Percentiles rank a stretch among this genome's conserved stretches.
Evolutionary conservation across 2,888 invertebrate species (phyloP).

Genomic region (Altica lythri): DNA sequence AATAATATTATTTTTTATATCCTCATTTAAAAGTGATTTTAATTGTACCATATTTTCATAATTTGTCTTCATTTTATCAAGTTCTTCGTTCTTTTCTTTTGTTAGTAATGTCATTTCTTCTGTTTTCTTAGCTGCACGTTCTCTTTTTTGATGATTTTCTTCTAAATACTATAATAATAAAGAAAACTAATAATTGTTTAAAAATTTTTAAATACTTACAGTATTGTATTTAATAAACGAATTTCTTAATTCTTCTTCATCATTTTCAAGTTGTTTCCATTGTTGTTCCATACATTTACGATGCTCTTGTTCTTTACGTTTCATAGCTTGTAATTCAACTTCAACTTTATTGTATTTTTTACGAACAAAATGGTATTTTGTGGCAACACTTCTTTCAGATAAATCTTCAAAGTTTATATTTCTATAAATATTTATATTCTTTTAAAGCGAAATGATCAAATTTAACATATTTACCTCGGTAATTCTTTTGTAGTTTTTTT

Average conservation of each 20-base stretch:
- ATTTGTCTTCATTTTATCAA: slow-evolving; percentile 5
- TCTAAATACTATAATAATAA: slow-evolving; percentile 12
- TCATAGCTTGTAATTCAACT: neutral
- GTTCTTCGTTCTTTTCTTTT: slow-evolving; percentile 7
- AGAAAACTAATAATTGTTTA: neutral
- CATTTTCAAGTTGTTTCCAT: slow-evolving; percentile 12
- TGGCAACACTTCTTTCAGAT: slow-evolving; percentile 1
- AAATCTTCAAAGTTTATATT: slow-evolving; percentile 7
- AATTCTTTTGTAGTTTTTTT: slow-evolving; percentile 1
- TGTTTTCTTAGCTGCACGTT: slow-evolving; percentile 6
- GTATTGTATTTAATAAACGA: slow-evolving; percentile 11
- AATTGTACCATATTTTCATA: slow-evolving; percentile 4
- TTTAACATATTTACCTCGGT: slow-evolving; percentile 3
- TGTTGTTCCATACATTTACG: slow-evolving; percentile 3
- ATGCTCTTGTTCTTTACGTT: neutral
- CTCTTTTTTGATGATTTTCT: slow-evolving; percentile 12
- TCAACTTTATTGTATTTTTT: slow-evolving; percentile 5
- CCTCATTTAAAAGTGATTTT: slow-evolving; percentile 2
- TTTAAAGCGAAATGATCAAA: neutral
- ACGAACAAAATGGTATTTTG: slow-evolving; percentile 5
- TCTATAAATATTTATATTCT: neutral
- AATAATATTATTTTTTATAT: slow-evolving; percentile 4
- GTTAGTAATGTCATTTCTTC: neutral
- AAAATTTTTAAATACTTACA: slow-evolving; percentile 2
- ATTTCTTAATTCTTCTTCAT: slow-evolving; percentile 9